Base-by-base conservation (phyloP, 2,113 vertebrate species). In the Antigone vipio region DNA sequence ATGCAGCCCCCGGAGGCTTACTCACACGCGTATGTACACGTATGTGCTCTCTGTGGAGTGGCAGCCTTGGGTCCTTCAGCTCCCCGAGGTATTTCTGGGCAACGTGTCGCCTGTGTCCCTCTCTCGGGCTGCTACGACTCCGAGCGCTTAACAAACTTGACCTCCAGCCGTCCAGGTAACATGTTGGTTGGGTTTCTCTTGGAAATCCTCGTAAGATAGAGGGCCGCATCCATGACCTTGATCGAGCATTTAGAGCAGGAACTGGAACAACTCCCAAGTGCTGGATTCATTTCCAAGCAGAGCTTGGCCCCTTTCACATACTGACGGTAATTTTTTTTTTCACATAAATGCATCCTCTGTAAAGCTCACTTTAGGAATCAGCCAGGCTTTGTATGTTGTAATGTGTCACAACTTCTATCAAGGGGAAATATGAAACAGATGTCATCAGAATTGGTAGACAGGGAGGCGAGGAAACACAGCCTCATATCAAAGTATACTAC, bases 401-500 rank as follows among this genome's bases (percentile, higher is more conserved):
- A 91, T 71, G 34, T 72, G 45, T 86, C 91, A 94, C 77, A 95
- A 83, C 85, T 95, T 79, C 79, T 96, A 94, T 92, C 84, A 72
- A 90, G 76, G 67, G 81, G 89, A 69, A 88, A 87, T 96, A 82
- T 34, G 79, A 93, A 92, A 80, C 74, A 96, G 88, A 88, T 81
- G 78, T 88, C 92, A 59, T 69, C 62, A 76, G 92, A 55, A 77
- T 1, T 40, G 85, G 86, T 75, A 94, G 90, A 84, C 93, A 85
- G 89, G 93, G 62, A 95, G 89, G 95, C 2, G 26, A 87, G 69
- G 52, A 88, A 93, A 94, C 94, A 74, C 89, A 83, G 87, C 74
- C 82, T 94, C 44, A 1, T 88, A 96, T 97, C 83, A 95, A 97
- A 97, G 96, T 60, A 77, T 49, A 89, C 72, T 5, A 90, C 89